Evolutionary conservation across 1,140 invertebrate genomes (phyloP).

Genomic region (Saxidomus purpurata): DNA sequence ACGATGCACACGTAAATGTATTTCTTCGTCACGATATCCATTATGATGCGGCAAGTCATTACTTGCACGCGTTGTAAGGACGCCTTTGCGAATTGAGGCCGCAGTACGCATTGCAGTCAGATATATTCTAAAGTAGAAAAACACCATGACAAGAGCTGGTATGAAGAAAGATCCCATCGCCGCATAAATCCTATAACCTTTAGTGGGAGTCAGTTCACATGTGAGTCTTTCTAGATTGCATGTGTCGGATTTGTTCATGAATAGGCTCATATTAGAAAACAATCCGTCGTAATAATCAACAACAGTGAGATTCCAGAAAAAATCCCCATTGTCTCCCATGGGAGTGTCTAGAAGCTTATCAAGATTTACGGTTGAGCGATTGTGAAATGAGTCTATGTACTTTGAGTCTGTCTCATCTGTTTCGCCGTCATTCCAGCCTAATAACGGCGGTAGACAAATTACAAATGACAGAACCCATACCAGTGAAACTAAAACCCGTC

Average conservation of each 20-base stretch:
- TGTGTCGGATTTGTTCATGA: slow-evolving; percentile 7
- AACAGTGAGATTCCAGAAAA: slow-evolving; percentile 19
- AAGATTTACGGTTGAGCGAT: slow-evolving; percentile 39
- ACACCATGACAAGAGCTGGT: slow-evolving; percentile 98
- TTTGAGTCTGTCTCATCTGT: background rate
- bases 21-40: slow-evolving; percentile 91
- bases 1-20: slow-evolving; percentile 96
- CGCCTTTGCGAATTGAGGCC: slow-evolving; percentile 93
- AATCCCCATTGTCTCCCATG: background rate
- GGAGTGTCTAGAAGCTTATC: slow-evolving; percentile 45
- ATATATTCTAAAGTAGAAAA: slow-evolving; percentile 98
- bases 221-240: slow-evolving; percentile 55
- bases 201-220: slow-evolving; percentile 96
- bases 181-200: slow-evolving; percentile 97
- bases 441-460: slow-evolving; percentile 98
- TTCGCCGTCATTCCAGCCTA: slow-evolving; percentile 93
- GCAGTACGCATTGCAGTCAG: slow-evolving; percentile 96
- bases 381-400: background rate
- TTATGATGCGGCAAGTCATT: slow-evolving; percentile 78
- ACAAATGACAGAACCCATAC: slow-evolving; percentile 98
- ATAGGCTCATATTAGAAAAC: slow-evolving; percentile 13
- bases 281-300: slow-evolving; percentile 37
- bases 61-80: slow-evolving; percentile 93
- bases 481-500: slow-evolving; percentile 95
- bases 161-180: slow-evolving; percentile 97